Percentiles rank a stretch among this genome's conserved stretches.
phyloP scores from a whole-genome alignment of 2,113 vertebrate genomes.

The Ginglymostoma cirratum region DNA sequence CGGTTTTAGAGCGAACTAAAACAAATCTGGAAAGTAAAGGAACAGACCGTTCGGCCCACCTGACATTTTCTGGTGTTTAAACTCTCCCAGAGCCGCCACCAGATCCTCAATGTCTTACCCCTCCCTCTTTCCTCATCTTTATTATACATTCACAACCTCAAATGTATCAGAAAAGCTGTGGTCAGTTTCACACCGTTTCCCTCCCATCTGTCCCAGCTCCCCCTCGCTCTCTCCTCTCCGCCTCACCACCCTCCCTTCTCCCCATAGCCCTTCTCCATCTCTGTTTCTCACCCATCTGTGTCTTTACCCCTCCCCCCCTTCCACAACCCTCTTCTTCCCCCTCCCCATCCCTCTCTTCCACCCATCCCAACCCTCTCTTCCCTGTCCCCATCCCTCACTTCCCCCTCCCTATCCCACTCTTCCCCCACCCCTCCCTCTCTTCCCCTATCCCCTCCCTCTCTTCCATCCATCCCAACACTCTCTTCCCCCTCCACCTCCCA shows the following conservation, averaged over 20 bases:
- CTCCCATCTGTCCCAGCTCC: too few relatives aligned
- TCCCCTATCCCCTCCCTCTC: too few relatives aligned
- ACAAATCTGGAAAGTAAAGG: neutral
- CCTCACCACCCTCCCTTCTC: too few relatives aligned
- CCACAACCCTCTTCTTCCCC: too few relatives aligned
- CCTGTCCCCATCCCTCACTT: too few relatives aligned
- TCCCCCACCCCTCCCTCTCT: neutral
- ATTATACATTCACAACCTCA: too few relatives aligned
- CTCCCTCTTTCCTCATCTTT: neutral
- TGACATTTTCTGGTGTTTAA: neutral
- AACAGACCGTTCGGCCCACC: neutral
- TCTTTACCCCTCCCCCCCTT: too few relatives aligned
- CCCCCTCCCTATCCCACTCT: neutral
- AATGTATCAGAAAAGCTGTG: neutral
- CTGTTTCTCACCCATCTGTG: neutral
- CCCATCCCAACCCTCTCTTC: neutral
- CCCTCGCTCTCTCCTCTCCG: neutral
- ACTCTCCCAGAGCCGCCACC: neutral
- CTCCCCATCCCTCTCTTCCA: neutral
- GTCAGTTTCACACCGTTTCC: neutral
- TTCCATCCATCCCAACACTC: neutral
- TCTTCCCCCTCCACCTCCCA: too few relatives aligned
- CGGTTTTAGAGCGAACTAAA: too few relatives aligned
- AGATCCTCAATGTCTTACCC: too few relatives aligned
- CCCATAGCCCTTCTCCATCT: too few relatives aligned